Percentiles rank a stretch among this genome's conserved stretches.
These are phyloP conservation scores for Trimorus sp. DNA, from an alignment of 2,888 invertebrate species.

Conservation along the genomic window DNA sequence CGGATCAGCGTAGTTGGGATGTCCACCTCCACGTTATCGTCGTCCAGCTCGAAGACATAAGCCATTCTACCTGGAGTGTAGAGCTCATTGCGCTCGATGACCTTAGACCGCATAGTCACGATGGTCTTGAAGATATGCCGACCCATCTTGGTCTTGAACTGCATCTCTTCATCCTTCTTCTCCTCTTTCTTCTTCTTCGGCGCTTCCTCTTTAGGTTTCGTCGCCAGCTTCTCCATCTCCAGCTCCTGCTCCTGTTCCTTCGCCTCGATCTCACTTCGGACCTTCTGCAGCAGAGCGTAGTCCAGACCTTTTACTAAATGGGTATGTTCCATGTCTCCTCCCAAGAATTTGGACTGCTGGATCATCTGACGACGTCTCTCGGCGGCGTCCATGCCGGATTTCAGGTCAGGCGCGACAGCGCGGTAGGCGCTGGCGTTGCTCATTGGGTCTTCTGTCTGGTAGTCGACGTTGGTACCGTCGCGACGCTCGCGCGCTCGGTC, in stretches of 20 bases:
- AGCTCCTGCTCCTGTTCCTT: slow-evolving; percentile 92
- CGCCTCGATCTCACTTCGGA: slow-evolving; percentile 90
- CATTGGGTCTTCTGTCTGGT: slow-evolving; percentile 91
- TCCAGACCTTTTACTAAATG: slow-evolving; percentile 99
- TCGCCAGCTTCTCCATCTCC: slow-evolving; percentile 89
- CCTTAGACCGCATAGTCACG: slow-evolving; percentile 87
- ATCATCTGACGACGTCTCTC: slow-evolving; percentile 97
- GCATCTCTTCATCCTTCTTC: slow-evolving; percentile 89
- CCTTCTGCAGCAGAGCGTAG: slow-evolving; percentile 92
- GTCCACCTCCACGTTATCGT: slow-evolving; percentile 92
- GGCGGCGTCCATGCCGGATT: slow-evolving; percentile 96
- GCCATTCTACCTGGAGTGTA: slow-evolving; percentile 99
- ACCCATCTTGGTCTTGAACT: slow-evolving; percentile 91
- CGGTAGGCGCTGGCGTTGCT: slow-evolving; percentile 93
- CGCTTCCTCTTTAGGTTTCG: slow-evolving; percentile 79
- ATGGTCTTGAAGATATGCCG: slow-evolving; percentile 88
- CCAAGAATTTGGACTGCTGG: slow-evolving; percentile 98
- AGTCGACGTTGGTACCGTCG: slow-evolving; percentile 91
- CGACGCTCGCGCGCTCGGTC: slow-evolving; percentile 95
- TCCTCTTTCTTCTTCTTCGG: slow-evolving; percentile 83
- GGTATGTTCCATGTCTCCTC: slow-evolving; percentile 99
- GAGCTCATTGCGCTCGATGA: slow-evolving; percentile 92
- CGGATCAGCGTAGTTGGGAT: slow-evolving; percentile 97
- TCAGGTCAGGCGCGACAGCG: slow-evolving; percentile 98
- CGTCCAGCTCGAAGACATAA: slow-evolving; percentile 97